Base-by-base conservation (phyloP, 2,113 vertebrate genomes). In the Dendropsophus ebraccatus region DNA sequence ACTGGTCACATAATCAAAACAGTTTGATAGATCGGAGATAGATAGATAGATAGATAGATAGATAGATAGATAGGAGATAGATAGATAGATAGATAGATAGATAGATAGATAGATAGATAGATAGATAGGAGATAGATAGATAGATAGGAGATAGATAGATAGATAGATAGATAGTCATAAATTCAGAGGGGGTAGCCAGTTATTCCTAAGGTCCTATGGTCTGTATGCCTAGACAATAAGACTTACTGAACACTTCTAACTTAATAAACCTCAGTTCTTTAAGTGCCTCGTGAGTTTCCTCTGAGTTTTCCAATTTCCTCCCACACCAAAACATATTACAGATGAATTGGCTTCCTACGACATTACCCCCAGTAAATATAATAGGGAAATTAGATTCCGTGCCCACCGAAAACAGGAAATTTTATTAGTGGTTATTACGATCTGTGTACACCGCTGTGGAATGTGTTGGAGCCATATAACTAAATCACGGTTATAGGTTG, bases 61-160 rank as follows among this genome's bases (percentile, higher is more conserved):
- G 7, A 60, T 3, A 60, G 23, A 60, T 9, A n/a, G 14, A 16
- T 19, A 60, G 56, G 8, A 1, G 14, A 62, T 62, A 62, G 10
- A 62, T 62, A 60, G 23, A n/a, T 2, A 60, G 56, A 60, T 60
- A n/a, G 5, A 60, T 3, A 60, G 23, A 60, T n/a, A n/a, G 10
- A 16, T 2, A 60, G 56, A n/a, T n/a, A 60, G n/a, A 62, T 62
- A 62, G n/a, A 62, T 62, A 62, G 58, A 62, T 28, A 60, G 56
- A 60, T n/a, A 60, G 56, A 60, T n/a, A 60, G 56, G 8, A 60
- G 56, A 62, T 62, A 62, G 58, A 62, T 62, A 62, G 58, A 62
- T 62, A 62, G 58, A 28, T 60, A 60, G 23, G 56, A 62, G 58
- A 62, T 62, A 62, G 58, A 62, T 62, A 62, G 58, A 62, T 62